Percentiles rank a stretch among this genome's conserved stretches.
These are phyloP conservation scores for Solen grandis DNA, from an alignment of 1,140 invertebrate genomes.

Conservation along the genomic window DNA sequence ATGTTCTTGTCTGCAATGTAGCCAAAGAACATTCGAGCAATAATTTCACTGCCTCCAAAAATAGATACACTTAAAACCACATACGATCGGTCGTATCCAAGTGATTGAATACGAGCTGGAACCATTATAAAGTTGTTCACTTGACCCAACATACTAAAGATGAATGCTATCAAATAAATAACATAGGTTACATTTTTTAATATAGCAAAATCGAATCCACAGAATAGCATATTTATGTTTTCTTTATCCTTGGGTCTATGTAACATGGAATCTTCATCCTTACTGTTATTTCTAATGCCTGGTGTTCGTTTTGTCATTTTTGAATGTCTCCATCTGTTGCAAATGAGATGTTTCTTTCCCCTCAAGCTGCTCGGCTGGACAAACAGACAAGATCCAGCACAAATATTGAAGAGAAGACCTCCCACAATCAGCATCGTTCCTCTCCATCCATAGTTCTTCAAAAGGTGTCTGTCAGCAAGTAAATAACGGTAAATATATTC, in stretches of 20 bases:
- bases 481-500: no score
- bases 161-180: constrained; percentile 39
- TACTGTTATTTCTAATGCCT: no score
- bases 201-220: constrained; percentile 31
- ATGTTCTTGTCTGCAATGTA: constrained; percentile 33
- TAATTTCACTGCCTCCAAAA: constrained; percentile 30
- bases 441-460: no score
- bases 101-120: constrained; percentile 24
- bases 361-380: constrained; percentile 29
- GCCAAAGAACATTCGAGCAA: constrained; percentile 43
- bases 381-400: constrained; percentile 37
- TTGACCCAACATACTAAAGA: constrained; percentile 48
- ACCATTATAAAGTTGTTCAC: constrained; percentile 32
- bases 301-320: no score
- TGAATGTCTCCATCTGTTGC: not conserved
- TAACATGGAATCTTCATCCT: no score
- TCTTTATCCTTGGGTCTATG: no score
- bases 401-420: constrained; percentile 9
- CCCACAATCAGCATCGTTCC: constrained; percentile 31
- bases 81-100: constrained; percentile 23
- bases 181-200: constrained; percentile 49
- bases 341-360: constrained; percentile 3
- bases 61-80: constrained; percentile 29
- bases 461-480: no score
- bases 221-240: no score